phyloP scores from a whole-genome alignment of 2,888 invertebrate genomes.

The Capitulum mitella region DNA sequence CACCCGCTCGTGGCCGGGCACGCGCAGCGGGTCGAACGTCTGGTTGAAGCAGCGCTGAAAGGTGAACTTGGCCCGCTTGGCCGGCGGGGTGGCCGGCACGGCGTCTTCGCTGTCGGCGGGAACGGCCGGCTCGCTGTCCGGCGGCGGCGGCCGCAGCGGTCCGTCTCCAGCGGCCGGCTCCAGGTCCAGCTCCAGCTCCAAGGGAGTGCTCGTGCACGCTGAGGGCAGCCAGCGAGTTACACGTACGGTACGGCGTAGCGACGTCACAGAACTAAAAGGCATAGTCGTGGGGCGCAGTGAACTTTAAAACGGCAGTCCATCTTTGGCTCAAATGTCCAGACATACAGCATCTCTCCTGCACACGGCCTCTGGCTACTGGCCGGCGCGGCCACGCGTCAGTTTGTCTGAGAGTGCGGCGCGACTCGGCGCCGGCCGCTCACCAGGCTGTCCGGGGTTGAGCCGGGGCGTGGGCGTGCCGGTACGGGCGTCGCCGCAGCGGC shows the following conservation, averaged over 20 bases:
- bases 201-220: not conserved
- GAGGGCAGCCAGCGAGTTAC: not conserved
- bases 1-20: conserved; percentile 17
- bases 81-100: not conserved
- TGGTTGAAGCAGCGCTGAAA: conserved; percentile 23
- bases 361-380: too few species aligned
- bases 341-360: not conserved
- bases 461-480: not conserved
- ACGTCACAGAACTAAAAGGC: not conserved
- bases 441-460: not conserved
- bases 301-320: too few species aligned
- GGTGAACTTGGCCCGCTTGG: conserved; percentile 7
- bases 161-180: not conserved
- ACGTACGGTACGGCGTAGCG: not conserved
- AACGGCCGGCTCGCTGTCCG: not conserved
- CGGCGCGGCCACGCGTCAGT: too few species aligned
- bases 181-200: not conserved
- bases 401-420: too few species aligned
- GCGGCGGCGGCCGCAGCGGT: not conserved
- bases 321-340: too few species aligned
- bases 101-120: not conserved
- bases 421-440: not conserved
- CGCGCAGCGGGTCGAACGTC: not conserved
- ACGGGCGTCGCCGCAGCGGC: not conserved
- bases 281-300: too few species aligned